Evolutionary conservation across 2,797 vertebrate genomes (phyloP).

Genomic region (Natrix natrix): DNA sequence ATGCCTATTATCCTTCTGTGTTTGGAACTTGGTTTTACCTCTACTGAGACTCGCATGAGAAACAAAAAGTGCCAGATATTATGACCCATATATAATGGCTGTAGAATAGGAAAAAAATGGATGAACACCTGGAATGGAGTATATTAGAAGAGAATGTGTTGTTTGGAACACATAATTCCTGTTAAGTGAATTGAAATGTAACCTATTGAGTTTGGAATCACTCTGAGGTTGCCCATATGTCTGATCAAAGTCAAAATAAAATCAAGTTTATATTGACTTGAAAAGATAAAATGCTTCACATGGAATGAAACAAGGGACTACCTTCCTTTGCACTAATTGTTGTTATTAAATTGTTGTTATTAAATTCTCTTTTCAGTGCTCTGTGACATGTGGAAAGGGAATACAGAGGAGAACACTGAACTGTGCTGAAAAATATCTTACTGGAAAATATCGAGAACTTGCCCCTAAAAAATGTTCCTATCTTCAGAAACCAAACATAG

Average conservation of each 20-base stretch:
- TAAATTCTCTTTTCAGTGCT: conserved; percentile 73
- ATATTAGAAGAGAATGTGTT: background rate
- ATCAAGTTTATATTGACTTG: background rate
- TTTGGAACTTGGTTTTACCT: background rate
- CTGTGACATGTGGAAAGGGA: conserved; percentile 81
- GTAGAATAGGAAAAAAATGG: background rate
- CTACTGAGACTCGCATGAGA: background rate
- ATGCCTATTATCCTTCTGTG: background rate
- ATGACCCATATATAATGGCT: background rate
- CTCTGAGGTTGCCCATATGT: background rate
- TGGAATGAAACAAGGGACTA: background rate
- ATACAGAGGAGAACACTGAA: conserved; percentile 78
- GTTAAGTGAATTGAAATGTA: background rate
- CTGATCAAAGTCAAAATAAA: background rate
- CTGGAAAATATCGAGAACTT: conserved; percentile 83
- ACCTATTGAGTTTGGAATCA: background rate
- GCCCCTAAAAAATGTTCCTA: conserved; percentile 80
- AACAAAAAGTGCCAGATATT: background rate
- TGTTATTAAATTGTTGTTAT: background rate
- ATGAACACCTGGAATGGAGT: background rate
- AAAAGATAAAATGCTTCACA: background rate
- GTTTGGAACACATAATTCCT: background rate
- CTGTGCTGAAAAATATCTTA: conserved; percentile 82
- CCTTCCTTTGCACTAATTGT: background rate
- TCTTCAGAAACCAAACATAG: conserved; percentile 74